Evolutionary conservation across 2,888 invertebrate genomes (phyloP).

Genomic region (Caenorhabditis panamensis): DNA sequence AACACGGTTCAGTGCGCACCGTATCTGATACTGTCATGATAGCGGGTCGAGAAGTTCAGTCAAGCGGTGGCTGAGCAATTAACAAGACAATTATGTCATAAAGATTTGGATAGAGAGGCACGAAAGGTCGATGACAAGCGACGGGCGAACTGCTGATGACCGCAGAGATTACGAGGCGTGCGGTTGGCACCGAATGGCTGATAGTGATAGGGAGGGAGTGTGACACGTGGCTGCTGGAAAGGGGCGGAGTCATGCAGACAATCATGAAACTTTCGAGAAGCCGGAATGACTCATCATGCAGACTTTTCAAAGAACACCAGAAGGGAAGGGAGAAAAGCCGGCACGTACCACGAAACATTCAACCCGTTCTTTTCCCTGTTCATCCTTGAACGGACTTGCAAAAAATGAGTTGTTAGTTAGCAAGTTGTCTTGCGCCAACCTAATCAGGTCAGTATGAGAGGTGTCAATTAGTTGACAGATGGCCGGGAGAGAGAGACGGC

Average conservation of each 20-base stretch:
- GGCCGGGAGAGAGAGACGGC: slow-evolving; percentile 23
- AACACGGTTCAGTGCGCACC: slow-evolving; percentile 12
- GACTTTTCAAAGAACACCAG: not conserved
- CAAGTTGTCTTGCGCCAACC: slow-evolving; percentile 26
- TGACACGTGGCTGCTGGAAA: slow-evolving; percentile 25
- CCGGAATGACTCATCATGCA: not conserved
- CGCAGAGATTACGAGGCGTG: slow-evolving; percentile 32
- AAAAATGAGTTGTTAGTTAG: slow-evolving; percentile 4
- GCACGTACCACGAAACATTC: not conserved
- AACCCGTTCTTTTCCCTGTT: not conserved
- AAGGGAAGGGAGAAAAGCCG: not conserved
- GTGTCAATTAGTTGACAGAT: slow-evolving; percentile 58
- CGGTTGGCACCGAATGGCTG: slow-evolving; percentile 9
- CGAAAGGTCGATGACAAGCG: slow-evolving; percentile 38
- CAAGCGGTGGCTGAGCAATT: slow-evolving; percentile 44
- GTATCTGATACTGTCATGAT: slow-evolving; percentile 16
- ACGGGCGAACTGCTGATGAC: slow-evolving; percentile 33
- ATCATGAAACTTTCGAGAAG: not conserved
- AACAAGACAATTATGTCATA: slow-evolving; percentile 58
- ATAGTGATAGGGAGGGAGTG: slow-evolving; percentile 11
- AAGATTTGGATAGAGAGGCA: slow-evolving; percentile 37
- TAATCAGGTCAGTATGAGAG: slow-evolving; percentile 54
- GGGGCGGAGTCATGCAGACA: slow-evolving; percentile 8
- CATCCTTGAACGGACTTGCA: slow-evolving; percentile 17
- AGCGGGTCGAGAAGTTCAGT: slow-evolving; percentile 11